A percentile compares a stretch with the other conserved stretches of the same genome.
Evolutionary conservation across 2,888 invertebrate species (phyloP).

Genomic region (Amphipyra berbera): DNA sequence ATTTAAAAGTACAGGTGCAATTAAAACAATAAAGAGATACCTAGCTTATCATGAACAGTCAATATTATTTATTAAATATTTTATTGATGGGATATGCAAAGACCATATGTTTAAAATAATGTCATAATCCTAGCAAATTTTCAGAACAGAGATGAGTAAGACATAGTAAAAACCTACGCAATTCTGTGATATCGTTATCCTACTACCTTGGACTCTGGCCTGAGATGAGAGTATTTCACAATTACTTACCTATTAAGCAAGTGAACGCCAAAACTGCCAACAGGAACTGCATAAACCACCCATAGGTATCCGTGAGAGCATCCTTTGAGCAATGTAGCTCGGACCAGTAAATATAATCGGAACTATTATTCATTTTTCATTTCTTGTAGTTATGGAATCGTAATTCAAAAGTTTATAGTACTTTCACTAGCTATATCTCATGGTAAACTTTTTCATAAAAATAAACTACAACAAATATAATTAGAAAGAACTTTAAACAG

Average conservation of each 20-base stretch:
- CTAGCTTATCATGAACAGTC: too few species aligned
- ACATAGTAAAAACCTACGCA: slow-evolving; percentile 27
- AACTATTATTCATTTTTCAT: slow-evolving; percentile 87
- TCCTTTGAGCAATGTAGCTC: slow-evolving; percentile 92
- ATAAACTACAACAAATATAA: slow-evolving; percentile 1
- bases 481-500: slow-evolving; percentile 4
- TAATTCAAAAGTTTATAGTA: slow-evolving; percentile 19
- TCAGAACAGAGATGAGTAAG: slow-evolving; percentile 8
- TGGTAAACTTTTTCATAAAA: slow-evolving; percentile 12
- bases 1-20: too few species aligned
- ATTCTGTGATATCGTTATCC: slow-evolving; percentile 24
- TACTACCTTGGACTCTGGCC: slow-evolving; percentile 49
- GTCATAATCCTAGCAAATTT: too few species aligned
- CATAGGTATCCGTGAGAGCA: slow-evolving; percentile 93
- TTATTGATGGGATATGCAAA: too few species aligned
- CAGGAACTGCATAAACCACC: slow-evolving; percentile 93
- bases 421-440: slow-evolving; percentile 38
- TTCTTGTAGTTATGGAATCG: slow-evolving; percentile 41
- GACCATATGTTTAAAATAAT: too few species aligned
- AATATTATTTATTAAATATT: too few species aligned
- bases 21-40: too few species aligned
- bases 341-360: slow-evolving; percentile 83
- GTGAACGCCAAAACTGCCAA: slow-evolving; percentile 93
- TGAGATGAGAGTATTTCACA: slow-evolving; percentile 27
- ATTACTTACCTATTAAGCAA: slow-evolving; percentile 91